These are phyloP conservation scores for Drosophila setosimentum DNA, from an alignment of 2,888 invertebrate genomes.

Conservation along the genomic window DNA sequence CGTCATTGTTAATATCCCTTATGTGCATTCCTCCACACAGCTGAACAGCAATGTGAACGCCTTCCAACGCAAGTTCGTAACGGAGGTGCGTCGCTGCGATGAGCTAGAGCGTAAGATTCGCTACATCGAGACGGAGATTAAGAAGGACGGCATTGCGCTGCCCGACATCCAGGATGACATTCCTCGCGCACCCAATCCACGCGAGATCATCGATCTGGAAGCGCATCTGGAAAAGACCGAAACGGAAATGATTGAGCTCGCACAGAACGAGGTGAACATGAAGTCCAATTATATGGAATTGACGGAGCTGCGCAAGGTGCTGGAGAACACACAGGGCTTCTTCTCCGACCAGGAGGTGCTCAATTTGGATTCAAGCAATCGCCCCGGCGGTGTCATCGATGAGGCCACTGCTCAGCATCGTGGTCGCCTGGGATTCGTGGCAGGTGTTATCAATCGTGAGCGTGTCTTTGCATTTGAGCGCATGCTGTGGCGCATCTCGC, in stretches of 20 bases:
- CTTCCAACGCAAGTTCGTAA: conserved; percentile 94
- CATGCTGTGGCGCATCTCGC: conserved; percentile 95
- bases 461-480: conserved; percentile 94
- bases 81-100: conserved; percentile 93
- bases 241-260: conserved; percentile 96
- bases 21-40: conserved; percentile 84
- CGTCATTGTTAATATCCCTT: conserved; percentile 4
- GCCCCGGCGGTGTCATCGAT: conserved; percentile 88
- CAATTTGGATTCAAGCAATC: conserved; percentile 88
- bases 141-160: conserved; percentile 91
- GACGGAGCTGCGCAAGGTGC: conserved; percentile 95
- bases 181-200: conserved; percentile 91
- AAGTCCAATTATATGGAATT: conserved; percentile 97
- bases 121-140: conserved; percentile 93
- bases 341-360: conserved; percentile 85
- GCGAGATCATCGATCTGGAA: conserved; percentile 92
- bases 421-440: conserved; percentile 89
- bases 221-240: conserved; percentile 98
- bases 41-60: conserved; percentile 92
- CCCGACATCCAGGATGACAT: conserved; percentile 89
- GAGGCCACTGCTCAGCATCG: conserved; percentile 81
- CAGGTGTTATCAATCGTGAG: conserved; percentile 94
- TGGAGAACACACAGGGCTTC: conserved; percentile 93
- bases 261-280: conserved; percentile 96
- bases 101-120: conserved; percentile 93